Percentiles rank a stretch among this genome's conserved stretches.
These are phyloP conservation scores for Tachina grossa DNA, from an alignment of 2,888 invertebrate species.

Conservation along the genomic window DNA sequence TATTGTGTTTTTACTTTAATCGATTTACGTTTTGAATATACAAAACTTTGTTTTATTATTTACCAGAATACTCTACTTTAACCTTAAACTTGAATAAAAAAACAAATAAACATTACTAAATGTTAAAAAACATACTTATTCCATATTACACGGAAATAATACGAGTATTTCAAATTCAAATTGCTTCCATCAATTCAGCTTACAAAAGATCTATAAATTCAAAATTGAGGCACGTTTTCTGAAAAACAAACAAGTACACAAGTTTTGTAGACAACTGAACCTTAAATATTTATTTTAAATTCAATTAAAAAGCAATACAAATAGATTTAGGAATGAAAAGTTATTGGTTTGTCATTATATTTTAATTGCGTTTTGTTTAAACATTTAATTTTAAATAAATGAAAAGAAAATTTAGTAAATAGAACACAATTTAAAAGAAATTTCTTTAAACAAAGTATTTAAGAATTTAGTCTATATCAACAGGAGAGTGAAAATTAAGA, in stretches of 20 bases:
- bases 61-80: not conserved
- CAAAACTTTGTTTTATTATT: not conserved
- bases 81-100: constrained; percentile 28
- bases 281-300: constrained; percentile 37
- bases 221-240: constrained; percentile 48
- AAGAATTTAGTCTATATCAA: not conserved
- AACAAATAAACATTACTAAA: not conserved
- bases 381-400: not conserved
- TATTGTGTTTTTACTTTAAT: too few relatives aligned
- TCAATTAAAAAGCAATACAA: not conserved
- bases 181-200: constrained; percentile 19
- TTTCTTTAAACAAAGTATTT: not conserved
- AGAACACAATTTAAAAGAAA: not conserved
- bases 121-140: not conserved
- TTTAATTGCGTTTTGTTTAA: constrained; percentile 24
- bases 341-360: constrained; percentile 20
- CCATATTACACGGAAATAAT: constrained; percentile 37
- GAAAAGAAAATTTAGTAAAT: not conserved
- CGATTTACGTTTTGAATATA: too few relatives aligned
- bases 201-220: constrained; percentile 12
- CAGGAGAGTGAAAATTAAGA: not conserved
- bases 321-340: not conserved
- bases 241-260: constrained; percentile 7
- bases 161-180: constrained; percentile 17
- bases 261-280: constrained; percentile 14